Base-by-base conservation (phyloP, 2,888 invertebrate genomes). In the Cephalotes varians region DNA sequence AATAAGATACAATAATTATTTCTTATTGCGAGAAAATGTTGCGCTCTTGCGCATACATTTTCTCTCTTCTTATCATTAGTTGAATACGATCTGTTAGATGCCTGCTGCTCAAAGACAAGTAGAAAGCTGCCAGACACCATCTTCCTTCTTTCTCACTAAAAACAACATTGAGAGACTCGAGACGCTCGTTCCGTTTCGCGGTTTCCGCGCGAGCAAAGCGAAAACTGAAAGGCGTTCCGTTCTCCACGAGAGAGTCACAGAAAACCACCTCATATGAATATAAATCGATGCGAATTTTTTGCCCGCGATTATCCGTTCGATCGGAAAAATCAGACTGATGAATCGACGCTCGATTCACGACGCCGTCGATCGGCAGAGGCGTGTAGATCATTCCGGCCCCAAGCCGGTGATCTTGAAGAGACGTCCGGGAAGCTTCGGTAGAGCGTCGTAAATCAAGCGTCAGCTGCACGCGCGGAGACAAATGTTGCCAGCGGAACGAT, bases 381-480 rank as follows among this genome's bases (percentile, higher is more conserved):
- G 6, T 12, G 25, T 28, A 28, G 40, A 60, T 47, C n/a, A 12
- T n/a, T 60, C 21, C 40, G 44, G 21, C 31, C 10, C 12, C 31
- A 6, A 7, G 12, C 10, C 2, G 71, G 15, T 40, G 37, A 72
- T 64, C 37, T 62, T n/a, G 25, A n/a, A 51, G n/a, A 25, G 49
- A 0, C 21, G 10, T 67, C 28, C 18, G n/a, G 10, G 9, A 28
- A 12, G 25, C n/a, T 34, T 47, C 34, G 64, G 10, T 37, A 49
- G 49, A 73, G 64, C 74, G 25, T 85, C 85, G 85, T 87, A 87
- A 87, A 85, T 87, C 85, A 87, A 81, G 60, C 47, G 72, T 74
- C 81, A 74, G 58, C 69, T 79, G 76, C 76, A 37, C 54, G 40
- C 69, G 15, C 71, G 18, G 44, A 60, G 87, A 76, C 82, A 76